These are phyloP conservation scores for Bombus sylvicola DNA, from an alignment of 1,140 invertebrate genomes.

Conservation along the genomic window DNA sequence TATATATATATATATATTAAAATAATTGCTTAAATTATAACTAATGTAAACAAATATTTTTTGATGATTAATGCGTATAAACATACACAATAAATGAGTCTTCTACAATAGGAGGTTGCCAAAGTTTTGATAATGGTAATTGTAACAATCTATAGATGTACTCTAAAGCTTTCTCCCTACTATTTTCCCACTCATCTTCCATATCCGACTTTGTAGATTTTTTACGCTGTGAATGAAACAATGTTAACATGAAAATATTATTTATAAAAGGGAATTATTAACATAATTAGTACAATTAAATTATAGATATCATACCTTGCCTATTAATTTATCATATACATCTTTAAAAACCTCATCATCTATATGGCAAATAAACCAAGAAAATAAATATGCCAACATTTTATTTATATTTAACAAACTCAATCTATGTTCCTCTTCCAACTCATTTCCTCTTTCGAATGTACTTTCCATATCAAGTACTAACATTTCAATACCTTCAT, in stretches of 20 bases:
- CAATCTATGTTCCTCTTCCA: conserved; percentile 60
- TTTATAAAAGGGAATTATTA: background rate
- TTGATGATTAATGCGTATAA: background rate
- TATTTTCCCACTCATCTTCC: conserved; percentile 84
- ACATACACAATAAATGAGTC: conserved; percentile 92
- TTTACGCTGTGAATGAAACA: conserved; percentile 66
- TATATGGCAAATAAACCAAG: conserved; percentile 70
- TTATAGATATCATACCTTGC: conserved; percentile 68
- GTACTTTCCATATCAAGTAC: conserved; percentile 66
- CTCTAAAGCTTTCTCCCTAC: conserved; percentile 85
- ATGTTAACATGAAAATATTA: conserved; percentile 24
- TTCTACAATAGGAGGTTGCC: conserved; percentile 92
- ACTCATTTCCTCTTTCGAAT: conserved; percentile 45
- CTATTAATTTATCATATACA: conserved; percentile 70
- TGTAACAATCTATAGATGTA: conserved; percentile 86
- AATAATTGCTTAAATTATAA: background rate
- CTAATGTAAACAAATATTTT: background rate
- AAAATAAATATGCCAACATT: conserved; percentile 77
- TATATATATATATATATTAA: conserved; percentile 30
- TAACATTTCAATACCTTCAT: conserved; percentile 64
- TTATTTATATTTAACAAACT: conserved; percentile 71
- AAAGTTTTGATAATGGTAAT: conserved; percentile 88
- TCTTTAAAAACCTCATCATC: conserved; percentile 68
- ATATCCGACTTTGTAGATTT: conserved; percentile 75
- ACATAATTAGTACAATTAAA: conserved; percentile 18